A percentile compares a stretch with the other conserved stretches of the same genome.
Evolutionary conservation across 2,888 invertebrate species (phyloP).

Genomic region (Encarsia formosa): DNA sequence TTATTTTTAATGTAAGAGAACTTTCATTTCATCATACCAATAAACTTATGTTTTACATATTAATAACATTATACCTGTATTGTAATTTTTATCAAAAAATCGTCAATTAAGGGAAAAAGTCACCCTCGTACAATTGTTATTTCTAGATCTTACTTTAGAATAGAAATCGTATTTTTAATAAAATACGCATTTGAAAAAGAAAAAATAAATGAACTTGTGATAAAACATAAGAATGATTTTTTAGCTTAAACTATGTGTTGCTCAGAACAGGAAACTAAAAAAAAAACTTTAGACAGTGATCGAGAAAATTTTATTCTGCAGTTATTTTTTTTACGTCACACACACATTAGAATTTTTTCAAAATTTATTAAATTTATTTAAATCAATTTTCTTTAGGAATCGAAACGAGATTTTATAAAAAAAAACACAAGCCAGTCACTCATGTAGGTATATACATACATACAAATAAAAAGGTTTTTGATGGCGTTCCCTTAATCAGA

Average conservation of each 20-base stretch:
- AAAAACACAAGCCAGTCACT: too few relatives aligned
- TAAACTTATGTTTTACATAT: constrained; percentile 27
- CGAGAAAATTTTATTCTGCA: neutral
- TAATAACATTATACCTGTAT: constrained; percentile 24
- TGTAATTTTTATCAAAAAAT: constrained; percentile 27
- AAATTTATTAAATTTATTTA: too few relatives aligned
- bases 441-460: too few relatives aligned
- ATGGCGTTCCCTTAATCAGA: constrained; percentile 26
- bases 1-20: constrained; percentile 24
- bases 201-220: constrained; percentile 23
- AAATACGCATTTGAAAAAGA: constrained; percentile 25
- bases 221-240: constrained; percentile 27
- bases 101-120: constrained; percentile 29
- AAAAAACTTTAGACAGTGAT: neutral
- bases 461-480: too few relatives aligned
- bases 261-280: constrained; percentile 2
- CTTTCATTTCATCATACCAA: constrained; percentile 24
- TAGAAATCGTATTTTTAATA: constrained; percentile 20
- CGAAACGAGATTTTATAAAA: too few relatives aligned
- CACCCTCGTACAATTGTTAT: constrained; percentile 27
- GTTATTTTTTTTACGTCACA: neutral
- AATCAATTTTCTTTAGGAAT: too few relatives aligned
- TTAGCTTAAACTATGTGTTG: constrained; percentile 21
- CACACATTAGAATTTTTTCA: too few relatives aligned
- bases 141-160: constrained; percentile 19